Percentiles rank a stretch among this genome's conserved stretches.
These are phyloP conservation scores for Gyps fulvus DNA, from an alignment of 2,113 vertebrate species.

Conservation along the genomic window DNA sequence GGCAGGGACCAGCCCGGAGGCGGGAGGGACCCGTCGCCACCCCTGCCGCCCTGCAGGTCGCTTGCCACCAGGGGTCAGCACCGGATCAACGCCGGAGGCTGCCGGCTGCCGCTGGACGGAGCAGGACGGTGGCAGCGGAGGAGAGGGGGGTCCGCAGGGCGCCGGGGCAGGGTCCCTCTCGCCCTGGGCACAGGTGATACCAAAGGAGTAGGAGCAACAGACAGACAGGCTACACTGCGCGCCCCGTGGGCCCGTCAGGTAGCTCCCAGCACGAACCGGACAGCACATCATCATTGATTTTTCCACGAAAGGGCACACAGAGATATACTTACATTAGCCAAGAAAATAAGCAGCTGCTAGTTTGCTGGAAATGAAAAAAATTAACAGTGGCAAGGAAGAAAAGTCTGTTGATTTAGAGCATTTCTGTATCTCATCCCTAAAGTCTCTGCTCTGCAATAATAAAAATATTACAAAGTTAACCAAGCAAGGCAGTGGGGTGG, in stretches of 20 bases:
- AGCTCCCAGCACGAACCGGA: background rate
- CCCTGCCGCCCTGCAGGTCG: background rate
- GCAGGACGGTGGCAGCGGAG: too few species aligned
- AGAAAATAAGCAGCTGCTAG: background rate
- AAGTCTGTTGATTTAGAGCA: background rate
- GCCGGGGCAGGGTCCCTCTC: background rate
- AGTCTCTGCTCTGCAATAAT: background rate
- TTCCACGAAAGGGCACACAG: background rate
- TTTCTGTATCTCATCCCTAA: background rate
- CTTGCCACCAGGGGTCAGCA: conserved; percentile 36
- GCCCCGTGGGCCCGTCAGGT: background rate
- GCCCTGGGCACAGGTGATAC: background rate
- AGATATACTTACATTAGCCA: too few species aligned
- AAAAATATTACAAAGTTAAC: too few species aligned
- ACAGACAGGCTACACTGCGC: background rate
- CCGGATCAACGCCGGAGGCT: background rate
- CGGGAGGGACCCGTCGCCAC: background rate
- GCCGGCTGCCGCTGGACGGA: background rate
- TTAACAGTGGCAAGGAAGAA: background rate
- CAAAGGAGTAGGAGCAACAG: accelerated
- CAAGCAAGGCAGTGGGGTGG: accelerated
- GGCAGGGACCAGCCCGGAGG: background rate
- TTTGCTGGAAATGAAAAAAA: background rate
- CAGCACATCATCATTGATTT: background rate
- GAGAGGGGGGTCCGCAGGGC: background rate